phyloP scores from a whole-genome alignment of 2,888 invertebrate species.

The Taphrorychus bicolor region DNA sequence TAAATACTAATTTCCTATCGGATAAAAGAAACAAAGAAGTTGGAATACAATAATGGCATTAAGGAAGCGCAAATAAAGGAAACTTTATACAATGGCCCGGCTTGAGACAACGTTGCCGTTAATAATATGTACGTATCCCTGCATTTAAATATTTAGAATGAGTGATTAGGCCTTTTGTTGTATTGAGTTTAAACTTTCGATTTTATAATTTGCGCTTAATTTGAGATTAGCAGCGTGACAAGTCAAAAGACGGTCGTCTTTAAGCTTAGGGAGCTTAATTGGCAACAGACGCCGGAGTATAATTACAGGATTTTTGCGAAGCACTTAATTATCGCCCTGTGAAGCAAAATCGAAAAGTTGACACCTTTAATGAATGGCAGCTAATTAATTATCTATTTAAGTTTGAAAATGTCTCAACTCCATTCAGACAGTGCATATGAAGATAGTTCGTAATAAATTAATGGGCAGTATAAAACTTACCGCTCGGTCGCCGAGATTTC shows the following conservation, averaged over 20 bases:
- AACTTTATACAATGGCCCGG: not conserved
- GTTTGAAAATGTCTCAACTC: no score
- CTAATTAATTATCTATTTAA: not conserved
- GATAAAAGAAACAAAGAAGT: not conserved
- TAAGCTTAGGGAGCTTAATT: not conserved
- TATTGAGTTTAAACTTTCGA: not conserved
- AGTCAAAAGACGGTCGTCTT: not conserved
- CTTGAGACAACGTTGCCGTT: not conserved
- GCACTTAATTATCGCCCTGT: not conserved
- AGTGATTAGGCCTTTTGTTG: not conserved
- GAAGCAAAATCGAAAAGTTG: not conserved
- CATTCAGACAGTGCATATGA: no score
- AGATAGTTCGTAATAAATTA: not conserved
- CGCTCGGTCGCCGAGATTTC: conserved; percentile 87
- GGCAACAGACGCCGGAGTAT: not conserved
- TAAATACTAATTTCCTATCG: not conserved
- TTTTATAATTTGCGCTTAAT: not conserved
- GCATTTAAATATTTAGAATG: not conserved
- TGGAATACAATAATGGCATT: not conserved
- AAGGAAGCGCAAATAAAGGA: not conserved
- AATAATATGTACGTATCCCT: not conserved
- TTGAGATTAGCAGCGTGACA: not conserved
- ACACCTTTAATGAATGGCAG: not conserved
- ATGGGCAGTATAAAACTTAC: conserved; percentile 65
- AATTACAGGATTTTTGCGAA: not conserved